phyloP scores from a whole-genome alignment of 1,140 invertebrate species.

The Matsumurasca onukii region DNA sequence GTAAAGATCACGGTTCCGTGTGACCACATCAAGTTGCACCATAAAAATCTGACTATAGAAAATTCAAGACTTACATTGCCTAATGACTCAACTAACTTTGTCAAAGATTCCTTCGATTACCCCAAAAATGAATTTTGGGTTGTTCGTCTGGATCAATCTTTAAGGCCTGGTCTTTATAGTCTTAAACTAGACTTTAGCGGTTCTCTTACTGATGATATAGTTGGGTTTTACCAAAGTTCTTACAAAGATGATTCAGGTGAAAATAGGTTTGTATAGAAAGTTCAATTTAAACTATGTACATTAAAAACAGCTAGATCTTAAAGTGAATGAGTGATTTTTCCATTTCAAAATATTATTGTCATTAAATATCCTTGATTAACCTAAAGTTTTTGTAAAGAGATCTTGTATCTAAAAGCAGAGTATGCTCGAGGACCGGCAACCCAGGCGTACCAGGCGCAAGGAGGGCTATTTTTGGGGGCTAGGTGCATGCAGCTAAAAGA shows the following conservation, averaged over 20 bases:
- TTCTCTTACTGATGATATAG: slow-evolving; percentile 63
- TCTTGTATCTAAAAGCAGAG: no score
- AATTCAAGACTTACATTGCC: slow-evolving; percentile 38
- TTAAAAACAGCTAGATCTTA: no score
- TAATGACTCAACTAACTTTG: slow-evolving; percentile 43
- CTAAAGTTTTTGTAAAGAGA: no score
- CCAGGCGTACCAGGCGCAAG: no score
- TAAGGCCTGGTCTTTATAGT: slow-evolving; percentile 61
- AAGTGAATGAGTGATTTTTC: no score
- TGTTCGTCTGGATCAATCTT: slow-evolving; percentile 52
- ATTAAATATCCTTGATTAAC: no score
- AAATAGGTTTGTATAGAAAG: slow-evolving; percentile 58
- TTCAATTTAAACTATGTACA: no score
- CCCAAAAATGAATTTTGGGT: slow-evolving; percentile 66
- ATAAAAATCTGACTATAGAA: slow-evolving; percentile 60
- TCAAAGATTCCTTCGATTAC: slow-evolving; percentile 53
- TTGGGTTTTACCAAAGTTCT: slow-evolving; percentile 77
- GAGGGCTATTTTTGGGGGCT: no score
- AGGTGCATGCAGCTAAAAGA: no score
- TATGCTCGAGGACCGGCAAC: no score
- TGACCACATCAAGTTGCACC: slow-evolving; percentile 68
- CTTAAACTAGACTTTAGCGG: slow-evolving; percentile 68
- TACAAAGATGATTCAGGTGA: slow-evolving; percentile 61
- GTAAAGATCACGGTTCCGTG: slow-evolving; percentile 58
- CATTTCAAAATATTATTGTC: no score